Evolutionary conservation across 1,140 invertebrate species (phyloP).

Genomic region (Anagrus nilaparvatae): DNA sequence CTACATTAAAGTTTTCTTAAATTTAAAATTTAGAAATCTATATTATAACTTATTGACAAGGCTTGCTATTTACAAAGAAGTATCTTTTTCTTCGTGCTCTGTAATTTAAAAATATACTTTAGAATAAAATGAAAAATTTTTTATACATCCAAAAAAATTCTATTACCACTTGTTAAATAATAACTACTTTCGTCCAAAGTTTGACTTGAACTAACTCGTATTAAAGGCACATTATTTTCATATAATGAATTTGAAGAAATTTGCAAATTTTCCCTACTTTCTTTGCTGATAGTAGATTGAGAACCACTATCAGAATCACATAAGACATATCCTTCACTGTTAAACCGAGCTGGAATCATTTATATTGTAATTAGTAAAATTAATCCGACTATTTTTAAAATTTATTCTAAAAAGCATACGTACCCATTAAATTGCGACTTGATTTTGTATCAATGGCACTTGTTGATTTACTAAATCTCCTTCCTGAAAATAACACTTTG

Average conservation of each 20-base stretch:
- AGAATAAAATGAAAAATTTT: too few relatives aligned
- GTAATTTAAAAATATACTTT: slow-evolving; percentile 13
- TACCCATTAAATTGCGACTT: slow-evolving; percentile 19
- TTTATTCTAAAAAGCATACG: slow-evolving; percentile 7
- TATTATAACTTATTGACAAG: too few relatives aligned
- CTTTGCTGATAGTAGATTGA: slow-evolving; percentile 14
- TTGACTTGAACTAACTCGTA: slow-evolving; percentile 21
- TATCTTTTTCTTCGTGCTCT: slow-evolving; percentile 21
- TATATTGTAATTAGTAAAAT: neutral
- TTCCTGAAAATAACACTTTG: slow-evolving; percentile 23
- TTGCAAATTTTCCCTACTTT: slow-evolving; percentile 18
- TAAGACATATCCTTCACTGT: slow-evolving; percentile 21
- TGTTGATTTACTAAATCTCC: slow-evolving; percentile 30
- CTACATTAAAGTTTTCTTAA: neutral
- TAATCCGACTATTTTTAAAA: neutral
- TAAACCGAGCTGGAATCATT: slow-evolving; percentile 20
- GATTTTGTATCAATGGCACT: slow-evolving; percentile 25
- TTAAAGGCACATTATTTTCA: slow-evolving; percentile 25
- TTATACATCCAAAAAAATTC: neutral
- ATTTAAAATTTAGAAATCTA: too few relatives aligned
- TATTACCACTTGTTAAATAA: slow-evolving; percentile 11
- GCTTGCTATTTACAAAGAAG: slow-evolving; percentile 20
- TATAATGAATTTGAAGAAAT: slow-evolving; percentile 24
- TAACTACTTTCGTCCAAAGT: slow-evolving; percentile 15
- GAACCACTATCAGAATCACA: slow-evolving; percentile 17